Evolutionary conservation across 2,888 invertebrate species (phyloP).

Genomic region (Synanthedon myopaeformis): DNA sequence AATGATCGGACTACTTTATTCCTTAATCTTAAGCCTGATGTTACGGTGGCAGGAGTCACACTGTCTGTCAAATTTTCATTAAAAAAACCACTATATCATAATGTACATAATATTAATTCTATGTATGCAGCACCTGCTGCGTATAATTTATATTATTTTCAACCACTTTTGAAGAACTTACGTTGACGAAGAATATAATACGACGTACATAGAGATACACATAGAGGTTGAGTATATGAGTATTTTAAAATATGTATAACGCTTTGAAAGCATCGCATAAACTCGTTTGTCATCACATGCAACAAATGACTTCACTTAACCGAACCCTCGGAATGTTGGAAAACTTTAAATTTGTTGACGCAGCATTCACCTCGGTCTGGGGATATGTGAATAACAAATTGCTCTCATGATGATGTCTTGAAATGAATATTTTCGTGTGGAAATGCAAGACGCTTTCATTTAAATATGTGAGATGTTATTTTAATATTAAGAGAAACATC

Average conservation of each 20-base stretch:
- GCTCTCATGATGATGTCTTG: background rate
- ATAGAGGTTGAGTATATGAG: no score
- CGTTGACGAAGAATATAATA: no score
- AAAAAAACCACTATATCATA: no score
- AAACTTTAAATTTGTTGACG: constrained; percentile 21
- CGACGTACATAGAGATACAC: no score
- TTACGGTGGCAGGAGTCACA: background rate
- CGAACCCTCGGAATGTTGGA: constrained; percentile 15
- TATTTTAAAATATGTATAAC: constrained; percentile 13
- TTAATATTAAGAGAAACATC: background rate
- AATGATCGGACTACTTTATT: no score
- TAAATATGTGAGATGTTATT: background rate
- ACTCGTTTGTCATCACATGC: constrained; percentile 17
- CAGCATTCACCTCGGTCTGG: constrained; percentile 3
- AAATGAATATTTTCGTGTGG: background rate
- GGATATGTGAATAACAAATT: background rate
- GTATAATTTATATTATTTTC: background rate
- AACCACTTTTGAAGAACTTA: no score
- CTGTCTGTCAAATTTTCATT: background rate
- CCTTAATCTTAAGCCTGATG: no score
- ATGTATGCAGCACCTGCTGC: background rate
- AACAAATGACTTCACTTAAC: constrained; percentile 26
- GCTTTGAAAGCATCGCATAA: constrained; percentile 4
- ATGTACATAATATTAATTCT: background rate
- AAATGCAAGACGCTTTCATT: background rate